These are phyloP conservation scores for Aspidapion aeneum DNA, from an alignment of 2,888 invertebrate species.

Conservation along the genomic window DNA sequence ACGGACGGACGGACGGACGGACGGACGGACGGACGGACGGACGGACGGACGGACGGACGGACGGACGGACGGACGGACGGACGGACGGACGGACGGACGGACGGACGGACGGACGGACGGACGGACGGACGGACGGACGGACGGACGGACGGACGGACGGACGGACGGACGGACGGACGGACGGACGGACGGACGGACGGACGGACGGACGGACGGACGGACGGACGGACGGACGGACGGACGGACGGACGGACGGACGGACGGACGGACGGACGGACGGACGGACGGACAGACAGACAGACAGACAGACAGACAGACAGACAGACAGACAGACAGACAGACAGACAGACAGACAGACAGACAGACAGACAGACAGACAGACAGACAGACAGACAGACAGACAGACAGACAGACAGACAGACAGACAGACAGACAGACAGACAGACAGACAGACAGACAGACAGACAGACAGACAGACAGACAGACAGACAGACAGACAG, in stretches of 20 bases:
- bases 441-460: slow-evolving; percentile 9
- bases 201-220: slow-evolving; percentile 9
- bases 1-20: slow-evolving; percentile 9
- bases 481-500: slow-evolving; percentile 9
- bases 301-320: too few species aligned
- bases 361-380: slow-evolving; percentile 9
- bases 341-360: too few species aligned
- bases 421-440: slow-evolving; percentile 10
- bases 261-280: too few species aligned
- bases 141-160: slow-evolving; percentile 10
- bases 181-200: slow-evolving; percentile 10
- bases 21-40: slow-evolving; percentile 10
- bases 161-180: slow-evolving; percentile 10
- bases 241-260: slow-evolving; percentile 9
- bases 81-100: slow-evolving; percentile 10
- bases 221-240: slow-evolving; percentile 8
- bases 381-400: slow-evolving; percentile 4
- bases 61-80: slow-evolving; percentile 10
- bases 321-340: slow-evolving; percentile 10
- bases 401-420: slow-evolving; percentile 9
- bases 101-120: slow-evolving; percentile 10
- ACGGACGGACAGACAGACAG: too few species aligned
- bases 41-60: slow-evolving; percentile 10
- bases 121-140: slow-evolving; percentile 9
- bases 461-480: slow-evolving; percentile 10